Base-by-base conservation (phyloP, 2,888 invertebrate genomes). In the Erpobdella octoculata region DNA sequence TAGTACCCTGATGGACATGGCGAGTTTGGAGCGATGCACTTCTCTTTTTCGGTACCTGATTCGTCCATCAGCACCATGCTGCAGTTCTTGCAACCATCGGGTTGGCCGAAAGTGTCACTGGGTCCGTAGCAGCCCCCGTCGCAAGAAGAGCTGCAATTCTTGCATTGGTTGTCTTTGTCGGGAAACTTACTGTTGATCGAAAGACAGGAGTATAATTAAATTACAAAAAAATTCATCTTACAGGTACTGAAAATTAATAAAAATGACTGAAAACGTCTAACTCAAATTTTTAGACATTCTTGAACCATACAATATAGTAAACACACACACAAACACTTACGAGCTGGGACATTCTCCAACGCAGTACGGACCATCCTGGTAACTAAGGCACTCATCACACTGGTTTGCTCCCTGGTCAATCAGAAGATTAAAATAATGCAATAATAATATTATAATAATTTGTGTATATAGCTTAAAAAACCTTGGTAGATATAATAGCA, bases 341-440 rank as follows among this genome's bases (percentile, higher is more conserved):
- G 31, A n/a, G 41, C 31, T 48, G 4, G 68, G 68, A 41, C 68
- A 68, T 15, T 41, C 33, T 48, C 3, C 68, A 33, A 68, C 68
- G 31, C 68, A 68, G 41, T 68, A 46, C 12, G 68, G 68, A 48
- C 68, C 68, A 31, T 68, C 68, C 35, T 68, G 41, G 48, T 28
- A 21, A 1, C 31, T 46, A 12, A 46, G 25, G 48, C 68, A 68
- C 41, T 35, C 15, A 33, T 48, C 15, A 31, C 68, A 68, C 28
- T 41, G 41, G 68, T 68, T 46, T 21, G 68, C 25, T 8, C 35
- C 48, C 68, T 68, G 31, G 5, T 35, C 12, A n/a, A 12, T 28
- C 9, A n/a, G 8, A 62, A 28, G 9, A 15, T 59, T 62, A 28
- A 62, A 12, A n/a, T 4, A 61, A 6, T 18, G 18, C 3, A 62